These are phyloP conservation scores for Apodemia duryi DNA, from an alignment of 2,888 invertebrate species.

Conservation along the genomic window DNA sequence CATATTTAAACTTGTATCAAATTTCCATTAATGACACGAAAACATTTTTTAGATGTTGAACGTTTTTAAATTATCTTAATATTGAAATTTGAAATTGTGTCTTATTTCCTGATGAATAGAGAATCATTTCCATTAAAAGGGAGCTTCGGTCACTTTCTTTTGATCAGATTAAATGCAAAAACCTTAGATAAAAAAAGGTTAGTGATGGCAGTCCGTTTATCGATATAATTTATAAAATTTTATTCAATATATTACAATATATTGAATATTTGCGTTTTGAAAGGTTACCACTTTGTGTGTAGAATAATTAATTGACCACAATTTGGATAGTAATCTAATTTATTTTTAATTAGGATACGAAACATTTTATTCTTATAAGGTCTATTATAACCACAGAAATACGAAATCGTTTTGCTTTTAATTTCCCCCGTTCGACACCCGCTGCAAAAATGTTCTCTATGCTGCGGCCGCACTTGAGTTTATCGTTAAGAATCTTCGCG, in stretches of 20 bases:
- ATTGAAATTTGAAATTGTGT: neutral
- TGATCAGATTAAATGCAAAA: slow-evolving; percentile 30
- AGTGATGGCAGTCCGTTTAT: neutral
- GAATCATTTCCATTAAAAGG: neutral
- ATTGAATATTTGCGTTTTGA: too few relatives aligned
- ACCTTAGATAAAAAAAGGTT: slow-evolving; percentile 7
- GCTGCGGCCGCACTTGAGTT: too few relatives aligned
- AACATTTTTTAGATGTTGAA: slow-evolving; percentile 13
- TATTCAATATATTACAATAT: neutral
- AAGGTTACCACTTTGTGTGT: too few relatives aligned
- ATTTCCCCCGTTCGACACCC: too few relatives aligned
- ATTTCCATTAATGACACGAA: slow-evolving; percentile 9
- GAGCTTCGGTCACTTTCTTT: slow-evolving; percentile 29
- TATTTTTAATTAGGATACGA: too few relatives aligned
- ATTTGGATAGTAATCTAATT: too few relatives aligned
- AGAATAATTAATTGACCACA: too few relatives aligned
- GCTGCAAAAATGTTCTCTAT: too few relatives aligned
- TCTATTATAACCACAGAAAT: too few relatives aligned
- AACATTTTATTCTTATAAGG: too few relatives aligned
- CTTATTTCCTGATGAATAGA: neutral
- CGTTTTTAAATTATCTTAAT: neutral
- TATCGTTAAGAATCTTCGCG: too few relatives aligned
- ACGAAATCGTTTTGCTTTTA: too few relatives aligned
- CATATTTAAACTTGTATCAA: slow-evolving; percentile 11
- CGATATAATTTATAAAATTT: slow-evolving; percentile 25